phyloP scores from a whole-genome alignment of 2,797 vertebrate species.

The Sebastiscus albofasciatus region DNA sequence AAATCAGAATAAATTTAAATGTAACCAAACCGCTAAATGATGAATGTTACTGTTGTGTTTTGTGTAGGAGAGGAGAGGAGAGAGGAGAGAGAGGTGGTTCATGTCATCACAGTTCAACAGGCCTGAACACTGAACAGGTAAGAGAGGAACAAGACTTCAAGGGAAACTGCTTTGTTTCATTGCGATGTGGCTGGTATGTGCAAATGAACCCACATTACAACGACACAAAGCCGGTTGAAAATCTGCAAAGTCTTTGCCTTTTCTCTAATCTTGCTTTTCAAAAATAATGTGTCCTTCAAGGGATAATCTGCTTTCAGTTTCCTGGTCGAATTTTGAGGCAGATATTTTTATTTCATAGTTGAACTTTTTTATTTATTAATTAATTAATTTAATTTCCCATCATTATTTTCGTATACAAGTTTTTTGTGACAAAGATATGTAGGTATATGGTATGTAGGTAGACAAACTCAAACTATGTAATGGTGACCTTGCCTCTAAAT shows the following conservation, averaged over 20 bases:
- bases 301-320: neutral
- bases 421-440: neutral
- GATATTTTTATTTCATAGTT: neutral
- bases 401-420: fast-evolving
- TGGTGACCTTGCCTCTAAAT: fast-evolving
- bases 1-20: neutral
- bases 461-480: no score
- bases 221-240: no score
- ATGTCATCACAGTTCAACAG: conserved; percentile 26
- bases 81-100: conserved; percentile 1
- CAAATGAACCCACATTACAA: no score
- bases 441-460: no score
- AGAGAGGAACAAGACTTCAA: neutral
- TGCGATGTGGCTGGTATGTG: no score
- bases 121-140: conserved; percentile 48
- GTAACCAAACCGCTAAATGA: neutral
- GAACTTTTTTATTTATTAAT: fast-evolving
- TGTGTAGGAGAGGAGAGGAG: conserved; percentile 24
- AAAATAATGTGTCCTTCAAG: neutral
- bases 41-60: neutral
- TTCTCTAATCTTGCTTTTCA: neutral
- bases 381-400: fast-evolving
- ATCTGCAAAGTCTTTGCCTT: neutral
- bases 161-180: no score
- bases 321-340: fast-evolving